Evolutionary conservation across 2,113 vertebrate species (phyloP).

Genomic region (Microcebus murinus): DNA sequence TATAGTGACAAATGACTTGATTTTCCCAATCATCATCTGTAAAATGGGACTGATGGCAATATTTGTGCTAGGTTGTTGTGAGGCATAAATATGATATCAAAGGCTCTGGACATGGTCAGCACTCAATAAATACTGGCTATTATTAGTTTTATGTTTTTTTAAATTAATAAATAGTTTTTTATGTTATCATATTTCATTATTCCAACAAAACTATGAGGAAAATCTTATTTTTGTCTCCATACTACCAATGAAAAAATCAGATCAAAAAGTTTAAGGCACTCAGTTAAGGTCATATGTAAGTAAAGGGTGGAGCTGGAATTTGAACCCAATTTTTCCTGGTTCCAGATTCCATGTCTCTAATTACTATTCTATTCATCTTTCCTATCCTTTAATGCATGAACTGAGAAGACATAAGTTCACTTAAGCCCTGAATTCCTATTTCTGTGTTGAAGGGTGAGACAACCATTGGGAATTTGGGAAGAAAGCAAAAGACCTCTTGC

Average conservation of each 20-base stretch:
- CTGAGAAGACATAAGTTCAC: constrained; percentile 26
- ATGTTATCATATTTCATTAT: constrained; percentile 20
- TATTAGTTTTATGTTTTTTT: background rate
- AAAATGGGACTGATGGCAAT: background rate
- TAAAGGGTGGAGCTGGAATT: background rate
- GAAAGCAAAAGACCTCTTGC: constrained; percentile 43
- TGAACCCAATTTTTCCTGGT: background rate
- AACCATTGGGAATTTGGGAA: constrained; percentile 22
- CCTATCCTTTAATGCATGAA: constrained; percentile 11
- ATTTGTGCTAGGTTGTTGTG: background rate
- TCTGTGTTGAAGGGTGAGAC: constrained; percentile 18
- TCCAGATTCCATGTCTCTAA: background rate
- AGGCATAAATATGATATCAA: background rate
- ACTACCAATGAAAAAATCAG: background rate
- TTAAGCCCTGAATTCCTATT: constrained; percentile 13
- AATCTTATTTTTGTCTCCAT: background rate
- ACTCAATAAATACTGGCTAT: background rate
- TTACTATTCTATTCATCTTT: background rate
- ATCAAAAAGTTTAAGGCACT: constrained; percentile 13
- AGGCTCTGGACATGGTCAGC: background rate
- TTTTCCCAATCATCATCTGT: constrained; percentile 11
- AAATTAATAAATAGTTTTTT: background rate
- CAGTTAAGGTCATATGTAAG: background rate
- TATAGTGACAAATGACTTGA: background rate
- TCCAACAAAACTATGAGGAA: background rate